Conservation (phyloP, 2,113 vertebrate species). For the Trinectes maculatus region DNA sequence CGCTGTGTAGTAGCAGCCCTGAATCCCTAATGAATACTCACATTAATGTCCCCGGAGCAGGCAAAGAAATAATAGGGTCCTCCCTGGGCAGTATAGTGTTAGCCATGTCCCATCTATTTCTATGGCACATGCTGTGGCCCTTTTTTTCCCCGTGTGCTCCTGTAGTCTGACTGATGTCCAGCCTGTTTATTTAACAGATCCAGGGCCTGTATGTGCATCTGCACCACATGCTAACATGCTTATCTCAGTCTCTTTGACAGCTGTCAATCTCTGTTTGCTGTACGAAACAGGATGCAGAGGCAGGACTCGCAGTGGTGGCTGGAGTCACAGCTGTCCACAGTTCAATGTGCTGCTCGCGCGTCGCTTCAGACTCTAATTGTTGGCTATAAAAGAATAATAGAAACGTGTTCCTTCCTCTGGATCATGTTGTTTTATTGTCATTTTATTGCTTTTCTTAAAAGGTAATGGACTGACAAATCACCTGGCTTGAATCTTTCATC, state of each 20-base stretch:
- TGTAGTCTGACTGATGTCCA: slow-evolving; percentile 3
- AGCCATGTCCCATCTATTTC: slow-evolving; percentile 56
- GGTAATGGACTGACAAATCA: background rate
- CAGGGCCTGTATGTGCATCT: slow-evolving; percentile 1
- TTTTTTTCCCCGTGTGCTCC: slow-evolving; percentile 11
- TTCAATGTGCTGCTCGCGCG: no score
- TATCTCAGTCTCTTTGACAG: slow-evolving; percentile 13
- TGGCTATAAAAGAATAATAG: no score
- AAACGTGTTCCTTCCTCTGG: no score
- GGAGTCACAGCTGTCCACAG: no score
- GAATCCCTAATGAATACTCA: slow-evolving; percentile 77
- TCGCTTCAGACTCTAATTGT: no score
- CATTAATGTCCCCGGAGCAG: slow-evolving; percentile 67
- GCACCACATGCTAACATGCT: slow-evolving; percentile 17
- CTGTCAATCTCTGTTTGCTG: slow-evolving; percentile 4
- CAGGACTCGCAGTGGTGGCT: no score
- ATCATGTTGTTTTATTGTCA: background rate
- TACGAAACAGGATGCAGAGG: background rate
- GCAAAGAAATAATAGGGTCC: slow-evolving; percentile 69
- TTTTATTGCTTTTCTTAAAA: background rate
- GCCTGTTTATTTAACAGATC: slow-evolving; percentile 19
- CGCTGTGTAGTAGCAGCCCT: slow-evolving; percentile 61
- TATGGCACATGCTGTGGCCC: slow-evolving; percentile 50
- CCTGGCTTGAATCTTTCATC: no score
- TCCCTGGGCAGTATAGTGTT: slow-evolving; percentile 56